Evolutionary conservation across 2,797 vertebrate genomes (phyloP), one percentile per base, ranked within the genome.

Genomic region (Glyptemys insculpta): DNA sequence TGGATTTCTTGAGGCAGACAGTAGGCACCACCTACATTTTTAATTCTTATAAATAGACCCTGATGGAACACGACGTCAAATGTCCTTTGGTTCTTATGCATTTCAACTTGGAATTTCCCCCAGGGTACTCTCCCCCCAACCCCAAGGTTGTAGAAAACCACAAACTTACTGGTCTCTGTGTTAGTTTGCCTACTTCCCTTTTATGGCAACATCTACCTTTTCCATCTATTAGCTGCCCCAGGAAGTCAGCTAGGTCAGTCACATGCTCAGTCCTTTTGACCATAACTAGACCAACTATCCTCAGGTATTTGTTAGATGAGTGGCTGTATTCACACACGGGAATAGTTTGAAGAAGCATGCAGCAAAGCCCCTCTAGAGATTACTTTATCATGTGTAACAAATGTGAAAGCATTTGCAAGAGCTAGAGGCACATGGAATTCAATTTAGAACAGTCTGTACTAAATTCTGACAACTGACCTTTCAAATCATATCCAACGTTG

Each of bases 391-490:
- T 25, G 81, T 82, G 41, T 59, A 94, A 91, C 47, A 29, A 92
- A 1, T 74, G 87, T 83, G 80, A 94, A 95, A 92, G 56, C 37
- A 88, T 89, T 65, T 86, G 57, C n/a, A 86, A 94, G 93, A 89
- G 8, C 34, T 27, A 65, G 82, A 93, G 44, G 57, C 76, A 92
- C 92, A 92, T 49, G 83, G 6, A 91, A 37, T 54, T 80, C 41
- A 52, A 12, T 86, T 96, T 83, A 59, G 88, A 94, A 82, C 44
- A 90, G 91, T 54, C 80, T 79, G 59, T 41, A 80, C 78, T 85
- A 79, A 95, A 85, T 16, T 5, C 57, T 83, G 90, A 88, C 50
- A 57, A 65, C n/a, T 86, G 85, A 95, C 81, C 62, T 95, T 94
- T 80, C 83, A 81, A 92, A 86, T 81, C 18, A 78, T 29, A 83